phyloP scores from a whole-genome alignment of 1,140 invertebrate genomes.

The Orchestia grillus region DNA sequence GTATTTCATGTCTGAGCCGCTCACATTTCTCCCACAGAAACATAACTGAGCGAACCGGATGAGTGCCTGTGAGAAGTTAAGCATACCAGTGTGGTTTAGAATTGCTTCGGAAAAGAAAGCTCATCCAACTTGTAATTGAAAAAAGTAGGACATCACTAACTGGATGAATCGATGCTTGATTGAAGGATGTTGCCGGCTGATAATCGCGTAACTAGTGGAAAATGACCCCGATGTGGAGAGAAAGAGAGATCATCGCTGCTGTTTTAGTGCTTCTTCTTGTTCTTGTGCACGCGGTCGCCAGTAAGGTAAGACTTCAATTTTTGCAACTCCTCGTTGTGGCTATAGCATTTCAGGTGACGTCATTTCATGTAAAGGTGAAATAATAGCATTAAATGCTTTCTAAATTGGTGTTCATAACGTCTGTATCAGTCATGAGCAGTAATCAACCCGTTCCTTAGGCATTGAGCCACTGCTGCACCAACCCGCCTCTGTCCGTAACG shows the following conservation, averaged over 20 bases:
- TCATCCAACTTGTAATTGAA: not conserved
- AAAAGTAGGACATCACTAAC: not conserved
- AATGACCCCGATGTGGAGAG: not conserved
- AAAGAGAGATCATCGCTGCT: not conserved
- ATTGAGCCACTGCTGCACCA: no score
- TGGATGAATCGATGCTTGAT: not conserved
- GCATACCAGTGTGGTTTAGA: not conserved
- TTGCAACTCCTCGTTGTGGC: no score
- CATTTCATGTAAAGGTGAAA: no score
- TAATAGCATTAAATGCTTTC: no score
- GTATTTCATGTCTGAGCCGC: not conserved
- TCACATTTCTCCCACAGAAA: not conserved
- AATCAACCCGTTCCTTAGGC: no score
- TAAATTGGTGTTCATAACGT: no score
- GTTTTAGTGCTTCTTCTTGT: not conserved
- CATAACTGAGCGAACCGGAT: not conserved
- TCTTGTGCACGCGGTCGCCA: not conserved
- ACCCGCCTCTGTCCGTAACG: no score
- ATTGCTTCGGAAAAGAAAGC: not conserved
- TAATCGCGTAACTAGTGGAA: not conserved
- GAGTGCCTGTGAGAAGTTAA: not conserved
- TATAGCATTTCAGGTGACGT: no score
- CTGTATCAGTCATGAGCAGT: no score
- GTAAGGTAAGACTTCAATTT: not conserved
- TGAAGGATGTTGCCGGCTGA: not conserved